These are phyloP conservation scores for Tethya wilhelma DNA, from an alignment of 37 sponge, comb jelly and placozoan genomes.

Conservation along the genomic window DNA sequence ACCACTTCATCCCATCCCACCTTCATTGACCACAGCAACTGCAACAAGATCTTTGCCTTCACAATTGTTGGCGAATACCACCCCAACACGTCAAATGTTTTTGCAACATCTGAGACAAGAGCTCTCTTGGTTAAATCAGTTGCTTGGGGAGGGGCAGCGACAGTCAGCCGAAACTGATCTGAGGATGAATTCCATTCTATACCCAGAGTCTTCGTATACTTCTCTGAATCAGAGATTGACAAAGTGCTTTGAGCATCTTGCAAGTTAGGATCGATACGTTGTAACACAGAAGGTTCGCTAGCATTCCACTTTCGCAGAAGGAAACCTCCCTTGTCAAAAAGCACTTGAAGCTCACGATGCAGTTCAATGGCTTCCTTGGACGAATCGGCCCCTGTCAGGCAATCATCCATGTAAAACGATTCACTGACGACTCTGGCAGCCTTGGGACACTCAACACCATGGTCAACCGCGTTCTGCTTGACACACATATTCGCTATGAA, in stretches of 20 bases:
- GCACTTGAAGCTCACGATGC: neutral
- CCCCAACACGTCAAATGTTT: constrained; percentile 41
- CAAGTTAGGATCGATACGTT: constrained; percentile 13
- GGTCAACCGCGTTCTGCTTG: constrained; percentile 42
- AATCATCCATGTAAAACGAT: constrained; percentile 45
- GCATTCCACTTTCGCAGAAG: constrained; percentile 43
- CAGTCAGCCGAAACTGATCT: constrained; percentile 24
- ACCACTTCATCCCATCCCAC: constrained; percentile 29
- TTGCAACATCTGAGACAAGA: constrained; percentile 41
- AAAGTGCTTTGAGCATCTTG: neutral
- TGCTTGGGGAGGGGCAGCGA: neutral
- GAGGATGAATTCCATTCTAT: constrained; percentile 24
- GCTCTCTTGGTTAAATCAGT: constrained; percentile 25
- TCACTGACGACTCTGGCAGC: constrained; percentile 1
- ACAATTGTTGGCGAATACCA: constrained; percentile 39
- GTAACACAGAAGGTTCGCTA: constrained; percentile 26
- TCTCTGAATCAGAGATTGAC: neutral
- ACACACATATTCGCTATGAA: constrained; percentile 56
- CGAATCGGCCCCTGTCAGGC: constrained; percentile 40
- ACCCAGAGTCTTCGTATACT: constrained; percentile 48
- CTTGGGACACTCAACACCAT: neutral
- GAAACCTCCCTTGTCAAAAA: constrained; percentile 29
- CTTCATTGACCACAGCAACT: constrained; percentile 19
- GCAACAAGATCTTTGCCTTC: constrained; percentile 23
- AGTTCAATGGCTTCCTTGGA: constrained; percentile 18